A percentile compares a stretch with the other conserved stretches of the same genome.
Conservation (phyloP, 37 sponge, comb jelly and placozoan species). For the Cliona cf. orientalis region DNA sequence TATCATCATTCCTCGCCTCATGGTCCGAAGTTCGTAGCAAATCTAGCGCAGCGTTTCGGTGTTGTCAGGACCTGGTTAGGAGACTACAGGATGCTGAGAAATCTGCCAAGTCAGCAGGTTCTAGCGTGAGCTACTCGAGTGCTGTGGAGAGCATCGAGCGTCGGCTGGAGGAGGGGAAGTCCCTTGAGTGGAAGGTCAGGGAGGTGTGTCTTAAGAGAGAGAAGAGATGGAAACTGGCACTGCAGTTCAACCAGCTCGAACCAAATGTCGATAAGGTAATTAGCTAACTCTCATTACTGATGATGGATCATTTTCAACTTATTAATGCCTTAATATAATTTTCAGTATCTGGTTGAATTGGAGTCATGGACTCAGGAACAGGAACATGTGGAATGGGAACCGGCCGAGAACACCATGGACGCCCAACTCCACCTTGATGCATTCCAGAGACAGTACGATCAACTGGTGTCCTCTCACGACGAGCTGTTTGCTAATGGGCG, state of each 20-base stretch:
- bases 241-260: constrained; percentile 34
- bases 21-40: not conserved
- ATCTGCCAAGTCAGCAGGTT: not conserved
- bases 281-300: not conserved
- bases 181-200: constrained; percentile 22
- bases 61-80: constrained; percentile 4
- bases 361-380: constrained; percentile 41
- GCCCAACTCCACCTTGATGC: constrained; percentile 38
- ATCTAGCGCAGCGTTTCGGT: not conserved
- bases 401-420: constrained; percentile 26
- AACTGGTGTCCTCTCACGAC: not conserved
- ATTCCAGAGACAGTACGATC: constrained; percentile 52
- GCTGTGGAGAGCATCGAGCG: not conserved
- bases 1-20: not conserved
- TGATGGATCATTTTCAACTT: not conserved
- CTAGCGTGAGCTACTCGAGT: constrained; percentile 9
- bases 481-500: constrained; percentile 20
- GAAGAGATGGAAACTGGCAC: constrained; percentile 22
- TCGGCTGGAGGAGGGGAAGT: constrained; percentile 9
- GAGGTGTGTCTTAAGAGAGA: constrained; percentile 28
- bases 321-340: not conserved
- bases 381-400: constrained; percentile 19
- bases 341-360: constrained; percentile 12
- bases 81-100: not conserved
- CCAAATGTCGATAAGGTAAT: constrained; percentile 39